phyloP scores from a whole-genome alignment of 2,888 invertebrate species.

The Scotopteryx bipunctaria region DNA sequence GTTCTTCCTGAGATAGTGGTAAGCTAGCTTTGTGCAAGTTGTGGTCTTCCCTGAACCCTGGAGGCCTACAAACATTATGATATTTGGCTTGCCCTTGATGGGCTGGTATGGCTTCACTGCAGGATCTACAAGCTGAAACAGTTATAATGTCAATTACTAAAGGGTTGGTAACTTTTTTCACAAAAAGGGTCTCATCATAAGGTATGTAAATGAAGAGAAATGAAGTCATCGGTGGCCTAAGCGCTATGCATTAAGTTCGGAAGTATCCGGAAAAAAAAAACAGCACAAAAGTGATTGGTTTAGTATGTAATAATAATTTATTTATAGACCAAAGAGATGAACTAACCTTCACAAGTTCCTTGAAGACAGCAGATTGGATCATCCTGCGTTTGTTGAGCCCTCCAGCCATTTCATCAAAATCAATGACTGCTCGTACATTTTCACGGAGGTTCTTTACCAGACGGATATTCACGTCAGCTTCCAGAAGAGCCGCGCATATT shows the following conservation, averaged over 20 bases:
- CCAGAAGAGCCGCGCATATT: constrained; percentile 97
- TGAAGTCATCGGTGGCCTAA: too few relatives aligned
- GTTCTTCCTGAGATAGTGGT: constrained; percentile 98
- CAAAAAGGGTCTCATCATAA: too few relatives aligned
- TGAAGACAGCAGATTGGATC: constrained; percentile 99
- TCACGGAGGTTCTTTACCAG: constrained; percentile 97
- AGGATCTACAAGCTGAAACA: constrained; percentile 93
- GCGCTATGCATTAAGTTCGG: too few relatives aligned
- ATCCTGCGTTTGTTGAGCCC: constrained; percentile 98
- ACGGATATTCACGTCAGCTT: constrained; percentile 98
- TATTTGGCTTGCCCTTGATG: constrained; percentile 95
- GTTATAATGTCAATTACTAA: too few relatives aligned
- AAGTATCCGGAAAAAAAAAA: too few relatives aligned
- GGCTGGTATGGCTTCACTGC: constrained; percentile 98
- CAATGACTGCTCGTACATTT: constrained; percentile 98
- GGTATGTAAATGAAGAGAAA: too few relatives aligned
- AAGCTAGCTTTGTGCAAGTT: constrained; percentile 99
- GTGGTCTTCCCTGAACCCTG: constrained; percentile 99
- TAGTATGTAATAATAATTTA: neutral
- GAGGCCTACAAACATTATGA: constrained; percentile 99
- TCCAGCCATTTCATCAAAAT: constrained; percentile 99
- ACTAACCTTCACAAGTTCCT: constrained; percentile 96
- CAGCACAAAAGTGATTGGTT: too few relatives aligned
- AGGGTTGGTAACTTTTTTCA: too few relatives aligned
- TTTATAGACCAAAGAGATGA: neutral